Base-by-base conservation (phyloP, 2,113 vertebrate genomes). In the Aptenodytes patagonicus region DNA sequence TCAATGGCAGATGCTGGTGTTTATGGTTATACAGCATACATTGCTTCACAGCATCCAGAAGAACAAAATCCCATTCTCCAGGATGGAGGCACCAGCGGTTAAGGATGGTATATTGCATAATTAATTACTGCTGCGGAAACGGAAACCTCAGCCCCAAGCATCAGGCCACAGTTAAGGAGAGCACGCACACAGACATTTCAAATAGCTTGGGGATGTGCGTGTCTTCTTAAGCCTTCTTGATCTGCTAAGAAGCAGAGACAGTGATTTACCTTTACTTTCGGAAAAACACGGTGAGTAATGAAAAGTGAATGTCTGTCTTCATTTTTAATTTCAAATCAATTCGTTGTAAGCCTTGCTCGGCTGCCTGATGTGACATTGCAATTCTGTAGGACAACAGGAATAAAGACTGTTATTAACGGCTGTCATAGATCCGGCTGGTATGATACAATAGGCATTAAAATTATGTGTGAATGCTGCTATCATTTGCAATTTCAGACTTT, bases 151-250 rank as follows among this genome's bases (percentile, higher is more conserved):
- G 17, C 38, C 34, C 29, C 29, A 17, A 16, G 49, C 44, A 24
- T 3, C 7, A 20, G 57, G 18, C 28, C 8, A 0, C 1, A 31
- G 61, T 1, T 7, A 8, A 3, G 47, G 52, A 15, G 22, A 9
- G 36, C 16, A 5, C 8, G 11, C 38, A 6, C 32, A 29, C 28
- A 7, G 21, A 1, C 31, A 4, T 11, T 11, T 17, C 51, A 3
- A 7, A 3, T 5, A 25, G 21, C 68, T 15, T 5, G 13, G 34
- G 31, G 36, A 7, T 9, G 19, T 2, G 6, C 14, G 0, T 4
- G n/a, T 20, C 55, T 6, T 11, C 73, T 7, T 5, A 32, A 26
- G 31, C 62, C 26, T 5, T 5, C 55, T 13, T 6, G 28, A 6
- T 51, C 62, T 17, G 62, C 73, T 9, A 15, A 55, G 70, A 14